Percentiles rank a stretch among this genome's conserved stretches.
phyloP scores from a whole-genome alignment of 2,888 invertebrate species.

The Xestia sexstrigata region DNA sequence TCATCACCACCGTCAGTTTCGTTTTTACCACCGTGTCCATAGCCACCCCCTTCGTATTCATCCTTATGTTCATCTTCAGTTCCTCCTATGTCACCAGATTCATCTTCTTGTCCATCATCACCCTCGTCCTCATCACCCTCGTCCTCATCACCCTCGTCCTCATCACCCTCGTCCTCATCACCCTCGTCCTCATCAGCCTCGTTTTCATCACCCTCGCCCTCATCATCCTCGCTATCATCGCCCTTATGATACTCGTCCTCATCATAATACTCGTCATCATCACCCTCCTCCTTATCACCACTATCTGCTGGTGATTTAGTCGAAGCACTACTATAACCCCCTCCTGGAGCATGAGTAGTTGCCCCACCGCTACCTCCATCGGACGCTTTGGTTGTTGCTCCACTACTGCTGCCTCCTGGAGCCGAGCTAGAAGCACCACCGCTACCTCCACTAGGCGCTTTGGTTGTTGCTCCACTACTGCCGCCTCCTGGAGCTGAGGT shows the following conservation, averaged over 20 bases:
- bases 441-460: neutral
- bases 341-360: neutral
- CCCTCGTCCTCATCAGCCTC: neutral
- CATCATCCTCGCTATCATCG: neutral
- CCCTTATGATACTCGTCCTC: no score
- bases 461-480: neutral
- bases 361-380: neutral
- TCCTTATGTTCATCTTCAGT: neutral
- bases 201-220: accelerated
- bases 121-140: neutral
- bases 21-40: neutral
- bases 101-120: neutral
- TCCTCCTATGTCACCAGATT: neutral
- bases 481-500: no score
- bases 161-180: neutral
- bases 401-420: neutral
- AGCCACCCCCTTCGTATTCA: neutral
- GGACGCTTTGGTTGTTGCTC: no score
- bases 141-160: neutral
- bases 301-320: neutral
- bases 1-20: neutral
- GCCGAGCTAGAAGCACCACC: no score
- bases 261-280: neutral
- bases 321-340: no score
- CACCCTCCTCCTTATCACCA: neutral